phyloP scores from a whole-genome alignment of 2,888 invertebrate genomes.

The Drosophila acutilabella region DNA sequence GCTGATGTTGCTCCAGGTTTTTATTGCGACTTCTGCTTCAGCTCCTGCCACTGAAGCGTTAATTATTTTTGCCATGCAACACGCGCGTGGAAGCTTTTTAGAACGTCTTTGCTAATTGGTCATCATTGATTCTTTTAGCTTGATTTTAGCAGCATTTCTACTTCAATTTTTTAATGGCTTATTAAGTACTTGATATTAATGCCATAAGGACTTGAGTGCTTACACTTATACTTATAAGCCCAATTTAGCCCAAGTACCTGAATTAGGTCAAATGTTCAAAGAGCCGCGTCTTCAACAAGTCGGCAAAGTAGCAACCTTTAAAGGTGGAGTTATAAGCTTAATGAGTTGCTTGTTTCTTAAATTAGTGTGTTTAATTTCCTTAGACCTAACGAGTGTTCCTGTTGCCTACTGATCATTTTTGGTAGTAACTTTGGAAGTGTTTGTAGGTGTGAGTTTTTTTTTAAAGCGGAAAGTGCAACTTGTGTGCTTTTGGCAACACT shows the following conservation, averaged over 20 bases:
- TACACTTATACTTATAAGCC: neutral
- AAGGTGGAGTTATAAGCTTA: neutral
- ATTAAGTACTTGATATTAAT: constrained; percentile 35
- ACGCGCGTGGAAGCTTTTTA: constrained; percentile 18
- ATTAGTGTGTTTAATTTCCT: neutral
- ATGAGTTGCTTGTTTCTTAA: neutral
- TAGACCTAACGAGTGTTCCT: neutral
- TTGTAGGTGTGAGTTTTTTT: neutral
- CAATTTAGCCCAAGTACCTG: constrained; percentile 4
- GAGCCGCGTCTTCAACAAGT: neutral
- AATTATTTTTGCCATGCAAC: constrained; percentile 55
- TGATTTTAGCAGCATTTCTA: constrained; percentile 16
- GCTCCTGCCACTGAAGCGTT: constrained; percentile 37
- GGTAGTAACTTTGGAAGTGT: constrained; percentile 3
- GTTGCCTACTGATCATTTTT: neutral
- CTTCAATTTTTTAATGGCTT: constrained; percentile 37
- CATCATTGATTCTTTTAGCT: constrained; percentile 51
- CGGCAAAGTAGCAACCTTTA: constrained; percentile 5
- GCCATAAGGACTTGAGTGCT: constrained; percentile 8
- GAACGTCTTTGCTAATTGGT: constrained; percentile 39
- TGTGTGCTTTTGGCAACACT: constrained; percentile 34
- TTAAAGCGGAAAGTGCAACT: constrained; percentile 25
- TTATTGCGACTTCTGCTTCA: constrained; percentile 1
- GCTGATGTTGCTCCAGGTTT: neutral
- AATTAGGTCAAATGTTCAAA: neutral